Base-by-base conservation (phyloP, 2,113 vertebrate genomes). In the Peromyscus maniculatus region DNA sequence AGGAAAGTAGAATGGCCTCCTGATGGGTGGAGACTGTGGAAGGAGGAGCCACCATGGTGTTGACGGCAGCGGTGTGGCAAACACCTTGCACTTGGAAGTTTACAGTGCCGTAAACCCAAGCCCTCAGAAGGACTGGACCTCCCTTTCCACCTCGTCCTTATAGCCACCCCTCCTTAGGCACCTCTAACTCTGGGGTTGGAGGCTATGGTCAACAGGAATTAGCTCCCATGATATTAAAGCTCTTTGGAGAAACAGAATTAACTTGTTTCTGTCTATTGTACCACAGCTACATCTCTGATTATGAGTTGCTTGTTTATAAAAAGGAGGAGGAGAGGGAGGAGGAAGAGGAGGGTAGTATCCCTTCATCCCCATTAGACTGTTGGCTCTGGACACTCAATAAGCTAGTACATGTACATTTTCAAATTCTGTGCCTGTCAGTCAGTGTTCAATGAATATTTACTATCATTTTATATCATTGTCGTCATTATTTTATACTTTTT, bases 391-490 rank as follows among this genome's bases (percentile, higher is more conserved):
- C 1, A 52, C 19, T 46, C 24, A 39, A 49, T 43, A 36, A 67
- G 33, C 67, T 33, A 11, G 17, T 92, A 36, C 22, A 0, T 57
- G 26, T 43, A 31, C 66, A 36, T 75, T 91, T 92, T 33, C 72
- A 90, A 52, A 66, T 92, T 64, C 62, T 21, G 24, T 31, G 31
- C 49, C 16, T 89, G 9, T 39, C 49, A 55, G 4, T 69, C 49
- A 79, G 82, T 28, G 11, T 39, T 94, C n/a, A 79, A 2, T 28
- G 43, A 80, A 6, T 87, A 59, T 84, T 71, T 31, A 39, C 69
- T 75, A 66, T 96, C 75, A 67, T 92, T 90, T 94, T 72, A 71
- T 87, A 52, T 26, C 28, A 74, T 89, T 49, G 8, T 57, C 10
- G 19, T 64, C 46, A 16, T 43, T n/a, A 49, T 82, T 94, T 64